Conservation (phyloP, 2,888 invertebrate genomes). For the Perithous albicinctus region DNA sequence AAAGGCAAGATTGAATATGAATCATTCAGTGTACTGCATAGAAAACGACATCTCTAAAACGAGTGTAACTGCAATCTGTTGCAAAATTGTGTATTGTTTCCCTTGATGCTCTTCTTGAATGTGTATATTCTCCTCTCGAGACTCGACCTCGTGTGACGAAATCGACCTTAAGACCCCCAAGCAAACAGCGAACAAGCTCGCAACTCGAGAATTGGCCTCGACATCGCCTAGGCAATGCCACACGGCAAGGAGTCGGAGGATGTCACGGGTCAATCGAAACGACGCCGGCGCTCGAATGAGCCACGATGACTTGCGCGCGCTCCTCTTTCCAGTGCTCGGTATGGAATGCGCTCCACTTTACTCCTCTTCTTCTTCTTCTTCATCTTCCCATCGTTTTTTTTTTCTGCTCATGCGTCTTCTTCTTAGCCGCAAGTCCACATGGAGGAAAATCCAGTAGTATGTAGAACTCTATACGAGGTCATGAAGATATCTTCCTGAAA, state of each 20-base stretch:
- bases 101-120: background rate
- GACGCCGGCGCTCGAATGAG: slow-evolving; percentile 65
- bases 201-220: slow-evolving; percentile 58
- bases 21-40: background rate
- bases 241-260: slow-evolving; percentile 56
- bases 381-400: slow-evolving; percentile 42
- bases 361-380: slow-evolving; percentile 38
- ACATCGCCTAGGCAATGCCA: slow-evolving; percentile 57
- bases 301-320: slow-evolving; percentile 18
- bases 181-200: slow-evolving; percentile 24
- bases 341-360: slow-evolving; percentile 68
- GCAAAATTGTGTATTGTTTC: slow-evolving; percentile 30
- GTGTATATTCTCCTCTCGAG: background rate
- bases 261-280: slow-evolving; percentile 70
- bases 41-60: background rate
- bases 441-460: background rate
- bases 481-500: background rate
- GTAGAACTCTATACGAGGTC: background rate
- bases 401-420: background rate
- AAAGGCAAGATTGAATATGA: background rate
- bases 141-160: slow-evolving; percentile 23
- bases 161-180: slow-evolving; percentile 53
- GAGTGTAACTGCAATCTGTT: background rate
- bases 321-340: background rate
- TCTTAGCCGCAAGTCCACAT: background rate